Evolutionary conservation across 2,888 invertebrate genomes (phyloP).

Genomic region (Drosophila ezoana): DNA sequence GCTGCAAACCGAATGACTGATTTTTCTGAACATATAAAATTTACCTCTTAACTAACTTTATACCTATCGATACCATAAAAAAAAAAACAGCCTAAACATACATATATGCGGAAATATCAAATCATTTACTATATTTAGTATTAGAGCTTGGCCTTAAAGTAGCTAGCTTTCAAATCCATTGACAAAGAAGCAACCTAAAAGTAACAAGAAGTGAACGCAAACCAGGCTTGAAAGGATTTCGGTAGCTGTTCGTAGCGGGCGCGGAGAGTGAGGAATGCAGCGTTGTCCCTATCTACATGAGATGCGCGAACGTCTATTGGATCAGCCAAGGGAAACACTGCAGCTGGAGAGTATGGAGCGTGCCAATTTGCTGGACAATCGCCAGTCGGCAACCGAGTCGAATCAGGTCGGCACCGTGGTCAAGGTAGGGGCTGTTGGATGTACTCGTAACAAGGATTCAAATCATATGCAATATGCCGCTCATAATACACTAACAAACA

Average conservation of each 20-base stretch:
- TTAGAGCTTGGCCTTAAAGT: constrained; percentile 10
- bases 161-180: constrained; percentile 23
- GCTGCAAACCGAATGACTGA: constrained; percentile 78
- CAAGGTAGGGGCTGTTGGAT: constrained; percentile 88
- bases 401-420: constrained; percentile 94
- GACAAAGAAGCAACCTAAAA: constrained; percentile 8
- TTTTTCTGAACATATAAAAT: constrained; percentile 60
- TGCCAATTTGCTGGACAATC: constrained; percentile 85
- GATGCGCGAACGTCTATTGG: constrained; percentile 95
- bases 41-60: constrained; percentile 57
- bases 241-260: neutral
- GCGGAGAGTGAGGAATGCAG: constrained; percentile 83
- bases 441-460: constrained; percentile 84
- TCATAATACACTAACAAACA: neutral
- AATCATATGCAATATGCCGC: constrained; percentile 67
- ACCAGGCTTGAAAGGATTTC: constrained; percentile 2
- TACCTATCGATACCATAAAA: constrained; percentile 17
- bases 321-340: constrained; percentile 88
- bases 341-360: constrained; percentile 88
- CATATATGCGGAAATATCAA: constrained; percentile 30
- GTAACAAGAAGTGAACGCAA: constrained; percentile 7
- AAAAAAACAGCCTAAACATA: neutral
- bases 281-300: constrained; percentile 96
- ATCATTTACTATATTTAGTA: constrained; percentile 23
- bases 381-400: constrained; percentile 86